Evolutionary conservation across 1,140 invertebrate species (phyloP), one percentile per base, ranked within the genome.

Genomic region (Eumaeus atala): DNA sequence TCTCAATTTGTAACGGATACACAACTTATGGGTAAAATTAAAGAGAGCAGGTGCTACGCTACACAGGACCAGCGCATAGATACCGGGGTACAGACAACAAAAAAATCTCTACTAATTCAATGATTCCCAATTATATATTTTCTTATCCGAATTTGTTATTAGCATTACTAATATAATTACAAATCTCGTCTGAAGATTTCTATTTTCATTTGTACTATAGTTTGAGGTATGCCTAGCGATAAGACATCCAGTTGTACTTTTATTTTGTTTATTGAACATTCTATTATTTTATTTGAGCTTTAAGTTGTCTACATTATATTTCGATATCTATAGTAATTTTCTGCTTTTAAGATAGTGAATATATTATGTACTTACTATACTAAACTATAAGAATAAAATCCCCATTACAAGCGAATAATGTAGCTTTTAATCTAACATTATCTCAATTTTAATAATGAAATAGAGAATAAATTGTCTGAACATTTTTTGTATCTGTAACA

Each of bases 401-500:
- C 16, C 16, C 40, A 14, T 44, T 14, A 16, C 8, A 9, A 44
- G 16, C 40, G 40, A 44, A 44, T 9, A 14, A 14, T 16, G 40
- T 44, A 44, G 40, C 40, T 16, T 44, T 14, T 44, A 44, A 2
- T 28, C 21, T 28, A 44, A 44, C 16, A 44, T 44, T 44, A 16
- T 44, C 21, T 28, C 8, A 9, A 44, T 44, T 17, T 44, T 4
- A 28, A 28, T 28, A 28, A 28, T 28, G 21, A 28, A 28, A 28
- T 28, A 16, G 40, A 9, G 12, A 16, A 44, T 17, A 42, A 52
- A 52, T 28, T 18, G 17, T 44, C 21, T 53, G 51, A 53, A 53
- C 51, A 28, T 42, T 40, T 16, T 38, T 53, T 53, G 28, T 21
- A 40, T 40, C 37, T 52, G 28, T 44, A 44, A 44, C 40, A 44